These are phyloP conservation scores for Acanthacorydalis orientalis DNA, from an alignment of 2,888 invertebrate species.

Conservation along the genomic window DNA sequence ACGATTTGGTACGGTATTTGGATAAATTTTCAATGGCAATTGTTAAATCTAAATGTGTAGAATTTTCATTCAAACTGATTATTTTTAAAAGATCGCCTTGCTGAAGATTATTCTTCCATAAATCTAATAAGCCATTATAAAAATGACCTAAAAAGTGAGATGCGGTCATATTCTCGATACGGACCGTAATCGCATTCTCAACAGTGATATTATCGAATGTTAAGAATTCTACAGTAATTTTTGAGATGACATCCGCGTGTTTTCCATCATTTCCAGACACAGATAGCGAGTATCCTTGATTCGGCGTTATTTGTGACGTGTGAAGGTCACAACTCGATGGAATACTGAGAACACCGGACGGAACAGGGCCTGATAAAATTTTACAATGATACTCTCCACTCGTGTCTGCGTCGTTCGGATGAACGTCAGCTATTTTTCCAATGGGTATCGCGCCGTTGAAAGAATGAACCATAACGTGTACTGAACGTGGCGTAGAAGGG, in stretches of 20 bases:
- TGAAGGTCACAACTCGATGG: slow-evolving; percentile 65
- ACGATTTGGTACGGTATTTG: slow-evolving; percentile 43
- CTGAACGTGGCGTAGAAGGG: slow-evolving; percentile 68
- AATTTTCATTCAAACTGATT: slow-evolving; percentile 56
- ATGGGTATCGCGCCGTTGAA: slow-evolving; percentile 59
- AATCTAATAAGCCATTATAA: slow-evolving; percentile 57
- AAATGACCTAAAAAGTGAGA: slow-evolving; percentile 57
- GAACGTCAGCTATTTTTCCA: slow-evolving; percentile 80
- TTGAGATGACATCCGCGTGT: slow-evolving; percentile 73
- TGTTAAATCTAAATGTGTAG: slow-evolving; percentile 49
- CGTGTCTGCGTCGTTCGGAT: slow-evolving; percentile 83
- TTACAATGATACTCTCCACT: slow-evolving; percentile 78
- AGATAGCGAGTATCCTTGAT: slow-evolving; percentile 57
- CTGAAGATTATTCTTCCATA: slow-evolving; percentile 47
- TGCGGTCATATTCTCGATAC: slow-evolving; percentile 56
- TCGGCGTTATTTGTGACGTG: slow-evolving; percentile 52
- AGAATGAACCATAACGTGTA: slow-evolving; percentile 61
- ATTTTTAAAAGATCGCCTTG: slow-evolving; percentile 45
- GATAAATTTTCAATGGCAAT: slow-evolving; percentile 43
- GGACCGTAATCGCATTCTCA: slow-evolving; percentile 64
- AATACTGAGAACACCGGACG: slow-evolving; percentile 46
- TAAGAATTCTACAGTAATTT: slow-evolving; percentile 67
- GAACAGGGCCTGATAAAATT: slow-evolving; percentile 46
- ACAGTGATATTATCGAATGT: slow-evolving; percentile 67
- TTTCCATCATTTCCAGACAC: slow-evolving; percentile 81